phyloP scores from a whole-genome alignment of 1,140 invertebrate genomes.

The Kradibia gibbosae region DNA sequence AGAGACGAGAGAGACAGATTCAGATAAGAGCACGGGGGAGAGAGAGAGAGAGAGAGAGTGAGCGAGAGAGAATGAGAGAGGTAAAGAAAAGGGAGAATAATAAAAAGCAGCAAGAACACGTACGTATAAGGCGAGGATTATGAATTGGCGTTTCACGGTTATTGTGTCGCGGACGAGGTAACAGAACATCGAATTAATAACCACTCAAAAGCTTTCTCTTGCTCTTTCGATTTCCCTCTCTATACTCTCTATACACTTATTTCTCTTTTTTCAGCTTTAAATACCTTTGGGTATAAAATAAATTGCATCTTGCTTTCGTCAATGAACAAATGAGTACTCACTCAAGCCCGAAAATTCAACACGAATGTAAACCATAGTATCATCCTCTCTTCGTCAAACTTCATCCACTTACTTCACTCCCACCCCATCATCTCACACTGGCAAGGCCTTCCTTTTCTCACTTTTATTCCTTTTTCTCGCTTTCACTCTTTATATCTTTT shows the following conservation, averaged over 20 bases:
- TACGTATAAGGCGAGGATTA: constrained; percentile 61
- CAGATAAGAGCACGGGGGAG: no score
- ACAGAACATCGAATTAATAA: constrained; percentile 68
- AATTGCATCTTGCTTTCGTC: neutral
- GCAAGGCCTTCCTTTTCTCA: neutral
- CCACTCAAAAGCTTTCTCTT: constrained; percentile 57
- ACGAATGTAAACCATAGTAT: neutral
- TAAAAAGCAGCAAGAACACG: constrained; percentile 44
- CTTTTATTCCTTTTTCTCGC: neutral
- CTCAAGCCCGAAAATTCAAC: constrained; percentile 10
- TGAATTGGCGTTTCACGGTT: constrained; percentile 69
- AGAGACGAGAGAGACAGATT: neutral
- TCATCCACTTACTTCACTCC: neutral
- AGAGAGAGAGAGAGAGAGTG: constrained; percentile 40
- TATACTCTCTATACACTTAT: neutral
- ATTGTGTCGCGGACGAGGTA: constrained; percentile 61
- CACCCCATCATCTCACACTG: neutral
- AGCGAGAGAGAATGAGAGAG: neutral
- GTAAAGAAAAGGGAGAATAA: neutral
- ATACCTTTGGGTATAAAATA: neutral
- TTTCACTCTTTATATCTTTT: constrained; percentile 3
- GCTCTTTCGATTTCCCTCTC: constrained; percentile 27
- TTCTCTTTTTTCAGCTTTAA: neutral
- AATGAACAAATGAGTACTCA: neutral
- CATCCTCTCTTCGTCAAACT: neutral